phyloP scores from a whole-genome alignment of 1,140 invertebrate species.

The Cydia strobilella region DNA sequence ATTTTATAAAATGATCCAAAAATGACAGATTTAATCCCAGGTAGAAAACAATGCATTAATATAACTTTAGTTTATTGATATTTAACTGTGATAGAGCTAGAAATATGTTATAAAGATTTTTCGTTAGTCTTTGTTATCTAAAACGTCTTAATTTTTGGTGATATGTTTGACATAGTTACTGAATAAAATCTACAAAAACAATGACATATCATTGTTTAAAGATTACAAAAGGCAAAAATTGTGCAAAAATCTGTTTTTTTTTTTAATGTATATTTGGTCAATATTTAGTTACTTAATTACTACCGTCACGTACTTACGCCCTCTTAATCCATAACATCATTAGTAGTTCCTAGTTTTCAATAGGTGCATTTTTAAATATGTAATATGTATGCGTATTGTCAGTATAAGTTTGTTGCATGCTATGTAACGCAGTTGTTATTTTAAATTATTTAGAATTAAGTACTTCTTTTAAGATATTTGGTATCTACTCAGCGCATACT shows the following conservation, averaged over 20 bases:
- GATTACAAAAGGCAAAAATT: not conserved
- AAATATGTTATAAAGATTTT: slow-evolving; percentile 58
- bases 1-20: slow-evolving; percentile 35
- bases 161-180: slow-evolving; percentile 24
- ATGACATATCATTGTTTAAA: not conserved
- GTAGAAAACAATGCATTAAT: slow-evolving; percentile 7
- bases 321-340: slow-evolving; percentile 22
- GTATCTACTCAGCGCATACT: slow-evolving; percentile 7
- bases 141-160: slow-evolving; percentile 20
- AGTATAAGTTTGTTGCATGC: slow-evolving; percentile 41
- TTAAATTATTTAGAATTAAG: slow-evolving; percentile 32
- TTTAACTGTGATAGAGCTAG: slow-evolving; percentile 78
- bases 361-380: slow-evolving; percentile 57
- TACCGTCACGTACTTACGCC: not conserved
- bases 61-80: slow-evolving; percentile 60
- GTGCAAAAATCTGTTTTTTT: not conserved
- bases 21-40: not conserved
- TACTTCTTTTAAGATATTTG: slow-evolving; percentile 14
- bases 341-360: slow-evolving; percentile 56
- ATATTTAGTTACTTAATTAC: not conserved
- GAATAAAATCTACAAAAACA: not conserved
- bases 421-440: slow-evolving; percentile 33
- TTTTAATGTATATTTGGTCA: not conserved
- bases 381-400: slow-evolving; percentile 33
- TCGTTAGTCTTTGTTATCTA: slow-evolving; percentile 40